Conservation (phyloP, 2,888 invertebrate genomes). For the Aricia artaxerxes region DNA sequence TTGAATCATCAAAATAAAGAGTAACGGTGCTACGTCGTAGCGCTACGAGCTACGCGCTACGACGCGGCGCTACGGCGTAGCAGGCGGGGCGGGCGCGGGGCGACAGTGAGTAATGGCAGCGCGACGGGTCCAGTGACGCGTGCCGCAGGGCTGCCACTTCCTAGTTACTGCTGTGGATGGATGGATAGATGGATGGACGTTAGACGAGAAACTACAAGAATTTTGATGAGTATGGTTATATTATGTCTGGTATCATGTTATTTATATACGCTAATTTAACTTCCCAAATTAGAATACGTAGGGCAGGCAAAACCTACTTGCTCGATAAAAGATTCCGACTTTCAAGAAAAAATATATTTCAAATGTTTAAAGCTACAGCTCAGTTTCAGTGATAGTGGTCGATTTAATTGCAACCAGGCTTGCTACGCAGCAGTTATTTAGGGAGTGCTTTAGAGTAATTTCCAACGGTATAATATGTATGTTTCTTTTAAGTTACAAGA, state of each 20-base stretch:
- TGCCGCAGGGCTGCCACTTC: slow-evolving; percentile 65
- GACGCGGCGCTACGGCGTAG: slow-evolving; percentile 40
- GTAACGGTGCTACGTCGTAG: neutral
- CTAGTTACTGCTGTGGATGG: neutral
- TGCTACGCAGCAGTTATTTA: too few species aligned
- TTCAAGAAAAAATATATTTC: too few species aligned
- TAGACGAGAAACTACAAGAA: neutral
- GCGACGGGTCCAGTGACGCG: slow-evolving; percentile 80
- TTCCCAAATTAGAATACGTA: too few species aligned
- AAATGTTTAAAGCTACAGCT: too few species aligned
- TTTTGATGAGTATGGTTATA: neutral
- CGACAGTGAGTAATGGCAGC: slow-evolving; percentile 79
- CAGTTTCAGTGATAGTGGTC: too few species aligned
- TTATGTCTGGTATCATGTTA: neutral
- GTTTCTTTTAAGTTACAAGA: too few species aligned
- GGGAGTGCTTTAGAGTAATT: too few species aligned
- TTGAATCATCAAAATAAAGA: slow-evolving; percentile 27
- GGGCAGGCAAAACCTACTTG: too few species aligned
- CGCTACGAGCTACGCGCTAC: slow-evolving; percentile 43
- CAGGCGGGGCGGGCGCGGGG: slow-evolving; percentile 74
- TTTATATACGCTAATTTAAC: too few species aligned
- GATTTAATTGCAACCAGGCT: too few species aligned
- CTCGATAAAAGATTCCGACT: too few species aligned
- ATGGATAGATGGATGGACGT: neutral
- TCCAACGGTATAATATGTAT: too few species aligned